A percentile compares a stretch with the other conserved stretches of the same genome.
These are phyloP conservation scores for Caenorhabditis virilis DNA, from an alignment of 2,888 invertebrate species.

Conservation along the genomic window DNA sequence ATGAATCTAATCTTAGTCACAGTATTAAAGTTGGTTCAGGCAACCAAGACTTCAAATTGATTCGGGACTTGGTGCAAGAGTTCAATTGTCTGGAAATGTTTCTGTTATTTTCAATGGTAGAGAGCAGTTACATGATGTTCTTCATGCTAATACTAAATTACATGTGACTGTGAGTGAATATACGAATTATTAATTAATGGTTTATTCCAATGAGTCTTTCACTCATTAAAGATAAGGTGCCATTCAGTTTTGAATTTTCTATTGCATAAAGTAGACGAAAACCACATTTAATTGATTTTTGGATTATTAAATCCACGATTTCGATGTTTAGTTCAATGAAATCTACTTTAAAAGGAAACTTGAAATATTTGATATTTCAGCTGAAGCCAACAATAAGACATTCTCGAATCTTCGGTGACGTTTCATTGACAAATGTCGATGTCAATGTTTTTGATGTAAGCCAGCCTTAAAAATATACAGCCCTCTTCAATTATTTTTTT, in stretches of 20 bases:
- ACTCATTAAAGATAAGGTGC: too few relatives aligned
- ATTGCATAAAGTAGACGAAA: too few relatives aligned
- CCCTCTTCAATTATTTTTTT: not conserved
- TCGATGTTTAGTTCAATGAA: not conserved
- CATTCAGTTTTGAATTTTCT: too few relatives aligned
- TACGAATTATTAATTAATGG: too few relatives aligned
- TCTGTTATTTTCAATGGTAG: slow-evolving; percentile 51
- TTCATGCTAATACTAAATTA: slow-evolving; percentile 57
- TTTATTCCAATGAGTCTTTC: too few relatives aligned
- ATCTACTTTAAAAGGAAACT: not conserved
- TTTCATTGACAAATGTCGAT: slow-evolving; percentile 65
- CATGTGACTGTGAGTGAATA: slow-evolving; percentile 59
- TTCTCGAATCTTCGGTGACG: slow-evolving; percentile 63
- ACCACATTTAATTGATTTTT: too few relatives aligned
- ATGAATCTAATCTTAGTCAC: too few relatives aligned
- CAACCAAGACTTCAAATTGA: slow-evolving; percentile 60
- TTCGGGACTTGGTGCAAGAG: slow-evolving; percentile 55
- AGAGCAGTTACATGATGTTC: slow-evolving; percentile 54
- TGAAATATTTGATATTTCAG: slow-evolving; percentile 36
- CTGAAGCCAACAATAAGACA: slow-evolving; percentile 63
- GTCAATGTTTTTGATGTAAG: slow-evolving; percentile 64
- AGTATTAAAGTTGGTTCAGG: slow-evolving; percentile 31
- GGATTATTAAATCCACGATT: too few relatives aligned
- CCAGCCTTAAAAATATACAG: not conserved
- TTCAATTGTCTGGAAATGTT: slow-evolving; percentile 52